Base-by-base conservation (phyloP, 92 coral and sea anemone genomes). In the Porites lobata region DNA sequence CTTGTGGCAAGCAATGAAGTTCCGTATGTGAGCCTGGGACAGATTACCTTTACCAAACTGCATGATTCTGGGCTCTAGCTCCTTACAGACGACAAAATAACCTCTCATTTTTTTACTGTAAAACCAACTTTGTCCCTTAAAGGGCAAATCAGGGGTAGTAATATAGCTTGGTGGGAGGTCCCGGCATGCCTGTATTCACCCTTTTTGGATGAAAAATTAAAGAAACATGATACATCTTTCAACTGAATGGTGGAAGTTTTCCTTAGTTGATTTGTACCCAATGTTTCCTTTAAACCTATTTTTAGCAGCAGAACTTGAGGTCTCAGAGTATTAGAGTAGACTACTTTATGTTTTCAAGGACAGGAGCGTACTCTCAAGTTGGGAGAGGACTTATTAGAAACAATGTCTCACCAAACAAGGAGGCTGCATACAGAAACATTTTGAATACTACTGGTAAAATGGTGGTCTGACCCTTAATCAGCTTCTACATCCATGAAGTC, bases 1-100 rank as follows among this genome's bases (percentile, higher is more conserved):
- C 71, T 21, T 66, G 71, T 66, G 71, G 71, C 71, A 66, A 66
- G 71, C 71, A 66, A 66, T 66, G 71, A 66, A 66, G 13, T 66
- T 66, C 38, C 21, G 43, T 66, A 20, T 66, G 71, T 66, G 71
- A 66, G 29, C 71, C 71, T 21, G 71, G 71, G 43, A 66, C 43
- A 66, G 71, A 66, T 66, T 66, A 66, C 71, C 71, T 66, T 66
- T 20, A 66, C 71, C 71, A 66, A 20, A 66, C 71, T 66, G 71
- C 15, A 66, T 69, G 15, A 56, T 56, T 56, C 61, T 56, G 17
- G 61, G 61, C 13, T 56, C 61, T 56, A 56, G 61, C 61, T 56
- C 61, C 61, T 56, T 56, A 56, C 11, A 56, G 61, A 56, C 61
- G 2, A 56, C 61, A 56, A 56, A 56, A 56, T 56, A 56, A 56